These are phyloP conservation scores for Rallus crepitans DNA, from an alignment of 2,797 vertebrate species.

Conservation along the genomic window DNA sequence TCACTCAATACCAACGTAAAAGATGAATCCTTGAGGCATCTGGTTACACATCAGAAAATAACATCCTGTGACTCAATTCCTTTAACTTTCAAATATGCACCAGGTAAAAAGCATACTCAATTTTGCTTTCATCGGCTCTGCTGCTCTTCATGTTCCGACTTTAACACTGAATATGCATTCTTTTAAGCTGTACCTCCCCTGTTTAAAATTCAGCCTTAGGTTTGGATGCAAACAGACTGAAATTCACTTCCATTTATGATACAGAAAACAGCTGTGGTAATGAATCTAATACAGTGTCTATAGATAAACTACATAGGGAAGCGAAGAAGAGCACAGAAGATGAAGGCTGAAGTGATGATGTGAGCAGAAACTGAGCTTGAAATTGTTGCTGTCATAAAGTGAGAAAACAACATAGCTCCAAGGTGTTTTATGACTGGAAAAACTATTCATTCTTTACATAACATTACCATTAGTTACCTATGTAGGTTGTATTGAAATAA, in stretches of 20 bases:
- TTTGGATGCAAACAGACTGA: background rate
- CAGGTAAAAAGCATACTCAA: background rate
- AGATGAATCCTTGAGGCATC: background rate
- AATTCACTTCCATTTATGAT: background rate
- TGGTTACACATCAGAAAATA: background rate
- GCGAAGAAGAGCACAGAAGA: background rate
- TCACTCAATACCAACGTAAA: background rate
- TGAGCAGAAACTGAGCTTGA: background rate
- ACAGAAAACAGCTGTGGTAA: background rate
- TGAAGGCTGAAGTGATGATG: slow-evolving; percentile 13
- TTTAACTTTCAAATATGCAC: background rate
- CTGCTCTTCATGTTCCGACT: background rate
- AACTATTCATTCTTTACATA: slow-evolving; percentile 33
- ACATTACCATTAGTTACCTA: slow-evolving; percentile 29
- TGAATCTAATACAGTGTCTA: background rate
- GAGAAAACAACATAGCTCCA: background rate
- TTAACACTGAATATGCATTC: background rate
- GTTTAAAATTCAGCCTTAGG: background rate
- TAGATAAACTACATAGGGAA: background rate
- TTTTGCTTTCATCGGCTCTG: background rate
- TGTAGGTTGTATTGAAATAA: slow-evolving; percentile 39
- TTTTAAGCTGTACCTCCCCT: background rate
- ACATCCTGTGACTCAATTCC: background rate
- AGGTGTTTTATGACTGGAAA: slow-evolving; percentile 25
- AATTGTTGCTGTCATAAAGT: background rate